Evolutionary conservation across 2,797 vertebrate species (phyloP).

Genomic region (Prionace glauca): DNA sequence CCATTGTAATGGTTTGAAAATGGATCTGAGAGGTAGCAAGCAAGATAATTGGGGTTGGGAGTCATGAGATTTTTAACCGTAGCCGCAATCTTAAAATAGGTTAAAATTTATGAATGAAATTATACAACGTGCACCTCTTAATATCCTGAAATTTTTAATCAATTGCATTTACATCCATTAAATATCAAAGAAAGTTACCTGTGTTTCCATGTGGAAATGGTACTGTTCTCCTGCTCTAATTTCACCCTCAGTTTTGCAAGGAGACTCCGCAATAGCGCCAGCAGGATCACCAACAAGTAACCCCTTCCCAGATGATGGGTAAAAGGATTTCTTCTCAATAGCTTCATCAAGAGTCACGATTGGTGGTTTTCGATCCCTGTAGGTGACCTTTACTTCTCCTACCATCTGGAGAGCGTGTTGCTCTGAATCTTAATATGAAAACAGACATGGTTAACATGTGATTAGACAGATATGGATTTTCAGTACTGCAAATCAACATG

Average conservation of each 20-base stretch:
- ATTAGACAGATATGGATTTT: no score
- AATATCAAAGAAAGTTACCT: background rate
- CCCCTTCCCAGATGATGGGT: background rate
- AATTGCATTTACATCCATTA: background rate
- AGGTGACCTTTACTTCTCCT: slow-evolving; percentile 16
- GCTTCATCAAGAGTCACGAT: slow-evolving; percentile 36
- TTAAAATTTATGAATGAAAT: background rate
- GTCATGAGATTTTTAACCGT: background rate
- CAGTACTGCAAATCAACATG: no score
- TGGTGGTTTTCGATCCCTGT: slow-evolving; percentile 13
- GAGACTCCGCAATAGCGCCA: background rate
- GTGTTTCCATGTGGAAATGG: slow-evolving; percentile 40
- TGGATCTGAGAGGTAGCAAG: background rate
- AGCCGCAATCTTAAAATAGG: background rate
- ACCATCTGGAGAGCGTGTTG: slow-evolving; percentile 30
- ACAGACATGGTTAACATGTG: background rate
- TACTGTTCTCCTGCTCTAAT: slow-evolving; percentile 38
- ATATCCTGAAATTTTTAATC: no score
- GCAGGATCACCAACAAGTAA: slow-evolving; percentile 30
- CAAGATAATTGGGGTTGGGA: background rate
- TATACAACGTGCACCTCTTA: background rate
- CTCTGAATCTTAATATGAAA: slow-evolving; percentile 23
- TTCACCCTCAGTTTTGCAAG: slow-evolving; percentile 33
- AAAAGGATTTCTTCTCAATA: slow-evolving; percentile 29
- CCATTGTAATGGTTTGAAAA: background rate